Base-by-base conservation (phyloP, 53 echinoderm and acorn worm genomes). In the Hippasteria phrygiana region DNA sequence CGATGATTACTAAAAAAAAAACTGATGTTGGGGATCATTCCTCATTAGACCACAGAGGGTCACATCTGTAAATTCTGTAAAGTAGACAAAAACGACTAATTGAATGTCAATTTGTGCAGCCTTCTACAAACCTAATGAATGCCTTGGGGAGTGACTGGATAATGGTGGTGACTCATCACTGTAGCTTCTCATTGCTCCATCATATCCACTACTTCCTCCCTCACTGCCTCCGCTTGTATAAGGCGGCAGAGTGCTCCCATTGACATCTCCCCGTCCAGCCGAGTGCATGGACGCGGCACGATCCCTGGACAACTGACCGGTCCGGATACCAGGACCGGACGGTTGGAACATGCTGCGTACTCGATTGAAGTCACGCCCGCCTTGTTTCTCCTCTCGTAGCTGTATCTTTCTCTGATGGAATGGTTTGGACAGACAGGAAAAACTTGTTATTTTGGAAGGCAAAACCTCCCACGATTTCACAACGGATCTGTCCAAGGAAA, bases 91-190 rank as follows among this genome's bases (percentile, higher is more conserved):
- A n/a, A n/a, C n/a, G n/a, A n/a, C n/a, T n/a, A n/a, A n/a, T n/a
- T n/a, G n/a, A n/a, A n/a, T n/a, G n/a, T n/a, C n/a, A n/a, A n/a
- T n/a, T n/a, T n/a, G n/a, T n/a, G n/a, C 10, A 36, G 32, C 11
- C 12, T 1, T 17, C 11, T 13, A 42, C 71, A 6, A 20, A 88
- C 96, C 96, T 90, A 94, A 39, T 42, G 93, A 87, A 55, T 96
- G 94, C 31, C 93, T 92, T 0, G 96, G 94, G 43, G 94, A 91
- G 72, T 94, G 90, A 14, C 90, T 84, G 11, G 96, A 93, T 63
- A 94, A 74, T 28, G 94, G 88, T 65, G 91, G 88, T 24, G 93
- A 88, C 46, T 91, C 88, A 28, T 93, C 93, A 38, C 89, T 92
- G 74, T 88, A 88, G 88, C 87, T 86, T 73, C 79, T 91, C 55